These are phyloP conservation scores for Eulacestoma nigropectus DNA, from an alignment of 2,113 vertebrate species.

Conservation along the genomic window DNA sequence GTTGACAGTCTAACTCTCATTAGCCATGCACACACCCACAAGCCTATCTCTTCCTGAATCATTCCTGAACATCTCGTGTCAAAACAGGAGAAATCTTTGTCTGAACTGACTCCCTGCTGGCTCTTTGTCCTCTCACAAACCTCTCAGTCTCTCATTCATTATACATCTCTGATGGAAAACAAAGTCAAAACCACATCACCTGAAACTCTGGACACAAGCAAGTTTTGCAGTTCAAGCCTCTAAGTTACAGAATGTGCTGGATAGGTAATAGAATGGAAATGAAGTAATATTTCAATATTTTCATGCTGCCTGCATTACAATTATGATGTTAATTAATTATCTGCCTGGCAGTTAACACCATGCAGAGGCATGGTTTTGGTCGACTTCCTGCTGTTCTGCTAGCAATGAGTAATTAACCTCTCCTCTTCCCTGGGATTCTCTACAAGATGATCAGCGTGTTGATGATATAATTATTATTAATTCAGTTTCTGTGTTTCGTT, in stretches of 20 bases:
- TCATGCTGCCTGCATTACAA: conserved; percentile 71
- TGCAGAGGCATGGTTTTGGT: conserved; percentile 70
- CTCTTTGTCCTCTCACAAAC: not conserved
- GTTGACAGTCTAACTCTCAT: not conserved
- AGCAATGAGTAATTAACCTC: conserved; percentile 86
- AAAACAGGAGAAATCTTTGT: not conserved
- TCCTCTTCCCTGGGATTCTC: conserved; percentile 78
- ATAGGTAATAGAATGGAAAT: conserved; percentile 65
- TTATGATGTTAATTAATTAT: conserved; percentile 83
- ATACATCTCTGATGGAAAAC: not conserved
- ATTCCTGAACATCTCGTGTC: not conserved
- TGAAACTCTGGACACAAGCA: not conserved
- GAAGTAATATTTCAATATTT: conserved; percentile 76
- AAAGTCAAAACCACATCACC: not conserved
- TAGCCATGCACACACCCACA: not conserved
- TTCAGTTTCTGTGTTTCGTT: conserved; percentile 79
- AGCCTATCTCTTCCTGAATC: not conserved
- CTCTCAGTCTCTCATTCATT: not conserved
- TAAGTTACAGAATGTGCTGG: conserved; percentile 20
- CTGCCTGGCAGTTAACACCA: conserved; percentile 74
- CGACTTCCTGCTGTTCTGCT: conserved; percentile 73
- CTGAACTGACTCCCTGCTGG: not conserved
- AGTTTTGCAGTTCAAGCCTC: not conserved
- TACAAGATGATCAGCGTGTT: conserved; percentile 78
- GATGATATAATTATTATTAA: conserved; percentile 89